Evolutionary conservation across 2,888 invertebrate species (phyloP).

Genomic region (Elysia crispata): DNA sequence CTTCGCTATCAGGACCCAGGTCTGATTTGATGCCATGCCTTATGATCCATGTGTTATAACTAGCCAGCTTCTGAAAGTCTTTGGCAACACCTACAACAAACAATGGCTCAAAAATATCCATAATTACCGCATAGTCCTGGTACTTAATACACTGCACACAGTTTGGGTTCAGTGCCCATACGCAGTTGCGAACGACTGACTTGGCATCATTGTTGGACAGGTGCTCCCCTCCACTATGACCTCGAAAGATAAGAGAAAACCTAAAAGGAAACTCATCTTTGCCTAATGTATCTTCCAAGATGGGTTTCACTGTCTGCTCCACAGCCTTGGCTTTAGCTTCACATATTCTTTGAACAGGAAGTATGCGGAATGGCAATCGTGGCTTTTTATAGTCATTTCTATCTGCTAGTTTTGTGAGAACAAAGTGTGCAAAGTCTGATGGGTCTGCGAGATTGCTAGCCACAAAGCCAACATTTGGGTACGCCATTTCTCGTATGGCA

Average conservation of each 20-base stretch:
- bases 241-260: slow-evolving; percentile 41
- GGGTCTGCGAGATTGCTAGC: slow-evolving; percentile 45
- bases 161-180: slow-evolving; percentile 46
- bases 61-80: slow-evolving; percentile 34
- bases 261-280: slow-evolving; percentile 29
- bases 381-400: neutral
- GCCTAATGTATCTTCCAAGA: slow-evolving; percentile 24
- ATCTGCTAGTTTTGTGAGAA: slow-evolving; percentile 31
- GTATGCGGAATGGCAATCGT: slow-evolving; percentile 38
- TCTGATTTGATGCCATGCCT: slow-evolving; percentile 35
- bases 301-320: slow-evolving; percentile 21
- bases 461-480: slow-evolving; percentile 28
- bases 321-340: slow-evolving; percentile 33
- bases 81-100: slow-evolving; percentile 38
- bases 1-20: slow-evolving; percentile 44
- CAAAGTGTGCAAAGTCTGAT: slow-evolving; percentile 41
- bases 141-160: slow-evolving; percentile 48
- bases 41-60: slow-evolving; percentile 43
- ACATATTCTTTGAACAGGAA: slow-evolving; percentile 44
- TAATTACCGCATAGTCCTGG: slow-evolving; percentile 43
- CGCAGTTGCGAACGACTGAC: slow-evolving; percentile 36
- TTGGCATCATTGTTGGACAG: slow-evolving; percentile 34
- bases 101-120: slow-evolving; percentile 35
- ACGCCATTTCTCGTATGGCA: slow-evolving; percentile 21
- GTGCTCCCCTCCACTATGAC: neutral